Base-by-base conservation (phyloP, 2,797 vertebrate genomes). In the Hippopotamyrus pictus region DNA sequence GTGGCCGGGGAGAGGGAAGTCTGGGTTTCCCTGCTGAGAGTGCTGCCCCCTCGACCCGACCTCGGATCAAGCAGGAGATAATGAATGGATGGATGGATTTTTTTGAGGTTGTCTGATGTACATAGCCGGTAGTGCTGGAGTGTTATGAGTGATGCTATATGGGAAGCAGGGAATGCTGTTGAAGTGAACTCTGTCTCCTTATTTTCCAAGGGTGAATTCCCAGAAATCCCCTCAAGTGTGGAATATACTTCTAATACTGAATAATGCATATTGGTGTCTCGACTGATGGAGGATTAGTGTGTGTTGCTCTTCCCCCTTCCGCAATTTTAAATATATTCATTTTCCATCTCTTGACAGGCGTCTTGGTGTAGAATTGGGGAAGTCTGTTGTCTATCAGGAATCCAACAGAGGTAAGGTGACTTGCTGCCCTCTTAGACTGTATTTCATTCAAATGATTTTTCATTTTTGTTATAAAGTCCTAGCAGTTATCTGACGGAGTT, bases 331-430 rank as follows among this genome's bases (percentile, higher is more conserved):
- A 57, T 8, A 1, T 29, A 22, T 84, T 25, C 5, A 6, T 84
- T 84, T 12, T 29, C 11, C 22, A 51, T 86, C 86, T 85, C 88
- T 93, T 90, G 53, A 3, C 91, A 99, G 99, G 93, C 96, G 99
- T 69, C 97, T 99, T 0, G 98, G 98, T 91, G 97, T 97, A 89
- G 98, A 99, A 92, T 93, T 99, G 94, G 98, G 99, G 14, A 99
- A 99, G 90, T 98, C 98, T 76, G 97, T 98, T 89, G 98, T 99
- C 3, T 99, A 98, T 90, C 98, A 99, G 92, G 98, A 99, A 91
- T 97, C 97, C 2, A 99, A 99, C 94, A 96, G 98, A 97, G 99
- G 99, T 99, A 89, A 94, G 91, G 6, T 76, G 19, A 50, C 5
- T 57, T 83, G 54, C 51, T 59, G 2, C 62, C 25, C 62, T 33